phyloP scores from a whole-genome alignment of 2,888 invertebrate species.

The Thecocarcelia acutangulata region DNA sequence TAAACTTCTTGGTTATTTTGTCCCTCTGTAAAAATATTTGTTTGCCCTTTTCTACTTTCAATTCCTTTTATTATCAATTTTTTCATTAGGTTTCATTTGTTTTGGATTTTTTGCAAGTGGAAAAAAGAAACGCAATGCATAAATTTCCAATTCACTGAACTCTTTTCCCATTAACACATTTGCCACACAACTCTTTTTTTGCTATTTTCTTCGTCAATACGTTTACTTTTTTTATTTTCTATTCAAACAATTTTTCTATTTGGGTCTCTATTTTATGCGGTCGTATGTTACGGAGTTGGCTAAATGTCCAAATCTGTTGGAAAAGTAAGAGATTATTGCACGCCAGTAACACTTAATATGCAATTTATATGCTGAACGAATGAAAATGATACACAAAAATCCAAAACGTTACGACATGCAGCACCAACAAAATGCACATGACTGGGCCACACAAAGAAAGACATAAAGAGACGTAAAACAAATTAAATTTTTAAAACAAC shows the following conservation, averaged over 20 bases:
- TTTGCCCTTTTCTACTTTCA: conserved; percentile 51
- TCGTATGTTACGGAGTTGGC: conserved; percentile 32
- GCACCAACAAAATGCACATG: neutral
- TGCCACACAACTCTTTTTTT: conserved; percentile 29
- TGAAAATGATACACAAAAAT: conserved; percentile 30
- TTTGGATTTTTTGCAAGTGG: neutral
- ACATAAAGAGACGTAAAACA: too few species aligned
- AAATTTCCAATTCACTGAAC: conserved; percentile 69
- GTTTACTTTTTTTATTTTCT: conserved; percentile 30
- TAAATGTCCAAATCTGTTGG: conserved; percentile 59
- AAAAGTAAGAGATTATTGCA: conserved; percentile 37
- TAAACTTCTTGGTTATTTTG: conserved; percentile 7
- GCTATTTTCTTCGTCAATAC: conserved; percentile 1
- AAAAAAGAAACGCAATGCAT: conserved; percentile 67
- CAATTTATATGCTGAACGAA: conserved; percentile 67
- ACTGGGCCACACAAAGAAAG: neutral
- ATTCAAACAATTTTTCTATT: conserved; percentile 37
- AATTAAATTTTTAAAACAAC: neutral
- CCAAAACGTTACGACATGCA: neutral
- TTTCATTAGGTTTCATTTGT: conserved; percentile 7
- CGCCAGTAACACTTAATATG: conserved; percentile 51
- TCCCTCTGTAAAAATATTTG: neutral
- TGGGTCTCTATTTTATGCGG: conserved; percentile 16
- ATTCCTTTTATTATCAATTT: conserved; percentile 36
- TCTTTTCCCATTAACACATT: conserved; percentile 69